Evolutionary conservation across 2,113 vertebrate genomes (phyloP), one percentile per base, ranked within the genome.

Genomic region (Apistogramma diplotaenia): DNA sequence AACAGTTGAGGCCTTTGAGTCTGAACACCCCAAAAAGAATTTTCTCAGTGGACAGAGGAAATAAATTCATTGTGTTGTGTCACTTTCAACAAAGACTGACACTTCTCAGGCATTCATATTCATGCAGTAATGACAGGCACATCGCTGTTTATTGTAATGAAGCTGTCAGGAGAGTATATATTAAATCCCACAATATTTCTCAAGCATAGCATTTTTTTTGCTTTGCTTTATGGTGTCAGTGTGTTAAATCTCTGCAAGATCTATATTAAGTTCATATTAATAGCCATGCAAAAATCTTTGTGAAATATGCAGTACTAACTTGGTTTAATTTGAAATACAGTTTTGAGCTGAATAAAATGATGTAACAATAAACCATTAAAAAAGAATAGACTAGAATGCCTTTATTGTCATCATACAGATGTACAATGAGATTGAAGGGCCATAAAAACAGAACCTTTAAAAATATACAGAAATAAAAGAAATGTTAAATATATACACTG

Each of bases 121-220:
- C 33, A 12, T 49, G 12, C 40, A 15, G 40, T 46, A 13, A 46
- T 46, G 4, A 76, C 15, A 18, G 8, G 27, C 74, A 54, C 10
- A 11, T 46, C 37, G 29, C 31, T n/a, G 13, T 58, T 61, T 9
- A 65, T 75, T 37, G 56, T 46, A 86, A 86, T 81, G 46, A 84
- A 55, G 40, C 77, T 51, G 33, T 51, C 33, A 49, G 51, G 5
- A 56, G 19, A 67, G 19, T 57, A 77, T 61, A 79, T 12, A 73
- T 19, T 59, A 51, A 54, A 65, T 3, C 29, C 21, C 6, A 12
- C 13, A 51, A 43, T 37, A 10, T 40, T 72, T 54, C 60, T 71
- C 9, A 13, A 43, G 40, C 2, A 72, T 49, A 80, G 53, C 9
- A 72, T 29, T 46, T 46, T 51, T 51, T 11, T 40, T 40, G 10